Evolutionary conservation across 1,140 invertebrate genomes (phyloP).

Genomic region (Conus betulinus): DNA sequence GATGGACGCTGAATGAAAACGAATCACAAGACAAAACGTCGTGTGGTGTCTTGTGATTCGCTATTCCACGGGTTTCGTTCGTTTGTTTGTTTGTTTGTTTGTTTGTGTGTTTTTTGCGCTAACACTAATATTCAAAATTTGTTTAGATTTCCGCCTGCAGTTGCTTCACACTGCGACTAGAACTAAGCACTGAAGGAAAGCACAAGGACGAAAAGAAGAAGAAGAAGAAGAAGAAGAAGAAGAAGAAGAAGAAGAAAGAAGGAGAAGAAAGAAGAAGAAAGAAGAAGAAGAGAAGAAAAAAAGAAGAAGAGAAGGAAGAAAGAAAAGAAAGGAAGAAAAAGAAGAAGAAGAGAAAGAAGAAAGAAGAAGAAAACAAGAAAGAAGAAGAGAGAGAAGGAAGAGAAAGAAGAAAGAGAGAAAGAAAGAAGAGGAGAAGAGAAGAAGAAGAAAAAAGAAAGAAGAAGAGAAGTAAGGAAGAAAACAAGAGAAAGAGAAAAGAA

Average conservation of each 20-base stretch:
- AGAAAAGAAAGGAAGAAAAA: conserved; percentile 5
- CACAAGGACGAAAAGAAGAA: neutral
- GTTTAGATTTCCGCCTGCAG: no score
- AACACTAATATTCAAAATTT: no score
- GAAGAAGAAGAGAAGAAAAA: no score
- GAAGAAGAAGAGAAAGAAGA: neutral
- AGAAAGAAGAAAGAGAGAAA: neutral
- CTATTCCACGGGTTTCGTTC: no score
- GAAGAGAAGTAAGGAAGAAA: neutral
- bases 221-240: neutral
- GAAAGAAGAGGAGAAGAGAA: neutral
- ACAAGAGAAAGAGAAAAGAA: neutral
- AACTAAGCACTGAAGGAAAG: no score
- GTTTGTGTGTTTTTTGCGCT: no score
- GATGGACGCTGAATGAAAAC: no score
- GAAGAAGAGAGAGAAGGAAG: neutral
- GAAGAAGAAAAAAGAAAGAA: no score
- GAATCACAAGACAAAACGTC: no score
- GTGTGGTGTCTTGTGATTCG: no score
- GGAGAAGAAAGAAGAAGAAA: neutral
- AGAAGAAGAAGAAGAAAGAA: neutral
- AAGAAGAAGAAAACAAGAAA: neutral
- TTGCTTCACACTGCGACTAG: no score
- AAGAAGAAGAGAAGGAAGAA: neutral
- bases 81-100: no score